A percentile compares a stretch with the other conserved stretches of the same genome.
Conservation (phyloP, 2,888 invertebrate species). For the Nesidiocoris tenuis region DNA sequence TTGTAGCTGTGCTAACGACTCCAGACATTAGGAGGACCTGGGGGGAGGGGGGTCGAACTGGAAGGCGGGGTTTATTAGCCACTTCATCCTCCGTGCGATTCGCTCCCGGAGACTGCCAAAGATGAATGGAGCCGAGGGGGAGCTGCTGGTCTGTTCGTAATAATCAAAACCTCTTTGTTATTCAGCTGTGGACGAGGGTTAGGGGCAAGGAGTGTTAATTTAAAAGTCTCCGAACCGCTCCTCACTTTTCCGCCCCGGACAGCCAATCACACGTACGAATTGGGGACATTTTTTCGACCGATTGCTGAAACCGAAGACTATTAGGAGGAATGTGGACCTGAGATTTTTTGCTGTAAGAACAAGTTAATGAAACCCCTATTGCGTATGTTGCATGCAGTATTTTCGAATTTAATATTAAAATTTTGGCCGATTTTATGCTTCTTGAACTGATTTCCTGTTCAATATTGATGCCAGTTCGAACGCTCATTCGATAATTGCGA, state of each 20-base stretch:
- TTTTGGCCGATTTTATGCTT: no score
- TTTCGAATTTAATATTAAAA: no score
- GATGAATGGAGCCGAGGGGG: not conserved
- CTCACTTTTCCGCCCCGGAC: not conserved
- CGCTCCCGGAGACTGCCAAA: not conserved
- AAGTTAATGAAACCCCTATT: no score
- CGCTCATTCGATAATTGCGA: no score
- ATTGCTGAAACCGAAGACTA: no score
- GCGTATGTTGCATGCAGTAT: no score
- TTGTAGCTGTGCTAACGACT: not conserved
- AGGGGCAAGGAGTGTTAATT: constrained; percentile 25
- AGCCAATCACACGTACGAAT: not conserved
- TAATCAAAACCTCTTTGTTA: constrained; percentile 38
- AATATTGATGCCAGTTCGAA: no score
- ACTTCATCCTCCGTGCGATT: not conserved
- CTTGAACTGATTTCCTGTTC: no score
- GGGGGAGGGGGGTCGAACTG: not conserved
- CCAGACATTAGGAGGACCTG: not conserved
- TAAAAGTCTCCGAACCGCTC: constrained; percentile 16
- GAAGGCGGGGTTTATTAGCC: not conserved
- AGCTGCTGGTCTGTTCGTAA: constrained; percentile 18
- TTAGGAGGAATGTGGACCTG: no score
- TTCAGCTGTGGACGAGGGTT: constrained; percentile 7
- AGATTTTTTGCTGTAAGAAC: no score
- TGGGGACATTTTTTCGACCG: no score